phyloP scores from a whole-genome alignment of 2,888 invertebrate species.

The Campoletis raptor region DNA sequence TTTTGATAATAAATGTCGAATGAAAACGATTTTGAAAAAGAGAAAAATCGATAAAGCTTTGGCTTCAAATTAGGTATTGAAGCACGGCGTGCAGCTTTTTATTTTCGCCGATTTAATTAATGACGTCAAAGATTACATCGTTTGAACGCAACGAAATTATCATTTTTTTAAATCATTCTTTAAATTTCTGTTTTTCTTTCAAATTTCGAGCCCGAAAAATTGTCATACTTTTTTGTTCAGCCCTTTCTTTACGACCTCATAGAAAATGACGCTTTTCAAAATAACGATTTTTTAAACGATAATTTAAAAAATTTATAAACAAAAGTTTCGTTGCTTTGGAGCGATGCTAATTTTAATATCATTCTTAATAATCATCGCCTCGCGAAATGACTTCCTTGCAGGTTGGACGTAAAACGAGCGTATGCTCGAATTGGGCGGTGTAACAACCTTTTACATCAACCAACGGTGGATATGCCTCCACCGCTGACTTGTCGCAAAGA shows the following conservation, averaged over 20 bases:
- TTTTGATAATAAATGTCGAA: background rate
- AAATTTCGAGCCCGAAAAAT: background rate
- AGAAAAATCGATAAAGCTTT: slow-evolving; percentile 2
- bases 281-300: background rate
- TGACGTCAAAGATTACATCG: slow-evolving; percentile 7
- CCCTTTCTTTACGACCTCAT: background rate
- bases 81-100: slow-evolving; percentile 34
- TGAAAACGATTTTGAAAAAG: background rate
- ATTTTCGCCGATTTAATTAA: background rate
- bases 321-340: background rate
- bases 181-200: slow-evolving; percentile 6
- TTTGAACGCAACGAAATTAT: background rate
- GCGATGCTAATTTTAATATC: background rate
- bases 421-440: slow-evolving; percentile 99
- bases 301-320: background rate
- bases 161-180: background rate
- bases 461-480: slow-evolving; percentile 99
- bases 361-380: slow-evolving; percentile 95
- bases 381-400: slow-evolving; percentile 99
- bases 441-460: slow-evolving; percentile 99
- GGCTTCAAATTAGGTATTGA: slow-evolving; percentile 17
- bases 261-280: background rate
- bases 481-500: slow-evolving; percentile 98
- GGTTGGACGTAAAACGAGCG: slow-evolving; percentile 97
- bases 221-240: background rate